Conservation (phyloP, 2,797 vertebrate genomes). For the Valencia hispanica region DNA sequence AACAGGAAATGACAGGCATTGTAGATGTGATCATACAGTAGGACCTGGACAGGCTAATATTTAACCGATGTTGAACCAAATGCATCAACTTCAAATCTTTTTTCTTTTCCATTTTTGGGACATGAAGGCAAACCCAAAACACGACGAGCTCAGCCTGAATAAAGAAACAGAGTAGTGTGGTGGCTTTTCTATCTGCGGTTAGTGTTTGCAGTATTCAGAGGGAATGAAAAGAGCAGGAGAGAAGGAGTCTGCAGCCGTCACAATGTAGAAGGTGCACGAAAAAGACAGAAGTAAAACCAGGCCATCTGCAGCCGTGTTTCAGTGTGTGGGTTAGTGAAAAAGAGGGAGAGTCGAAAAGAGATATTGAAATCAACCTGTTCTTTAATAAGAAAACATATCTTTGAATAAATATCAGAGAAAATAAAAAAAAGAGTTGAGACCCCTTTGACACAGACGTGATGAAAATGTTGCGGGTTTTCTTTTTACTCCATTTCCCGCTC, state of each 20-base stretch:
- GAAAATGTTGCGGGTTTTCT: slow-evolving; percentile 54
- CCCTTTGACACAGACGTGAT: slow-evolving; percentile 31
- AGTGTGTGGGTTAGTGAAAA: slow-evolving; percentile 20
- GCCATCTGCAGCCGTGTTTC: slow-evolving; percentile 22
- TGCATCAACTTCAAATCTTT: slow-evolving; percentile 13
- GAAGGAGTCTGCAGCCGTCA: slow-evolving; percentile 1
- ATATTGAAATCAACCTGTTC: slow-evolving; percentile 24
- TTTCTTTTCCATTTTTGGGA: slow-evolving; percentile 20
- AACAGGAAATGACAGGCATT: neutral
- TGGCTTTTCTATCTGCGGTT: neutral
- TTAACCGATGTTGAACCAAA: slow-evolving; percentile 5
- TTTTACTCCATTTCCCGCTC: slow-evolving; percentile 53
- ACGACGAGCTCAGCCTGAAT: neutral
- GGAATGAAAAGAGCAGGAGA: neutral
- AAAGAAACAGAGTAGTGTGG: neutral
- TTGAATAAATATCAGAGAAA: slow-evolving; percentile 15
- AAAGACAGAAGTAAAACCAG: slow-evolving; percentile 50
- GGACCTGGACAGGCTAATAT: neutral
- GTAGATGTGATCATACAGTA: neutral
- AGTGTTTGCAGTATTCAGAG: neutral
- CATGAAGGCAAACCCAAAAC: slow-evolving; percentile 13
- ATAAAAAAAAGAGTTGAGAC: slow-evolving; percentile 14
- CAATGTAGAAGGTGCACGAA: slow-evolving; percentile 19
- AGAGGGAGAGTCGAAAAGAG: slow-evolving; percentile 11
- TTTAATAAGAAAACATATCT: slow-evolving; percentile 6